Base-by-base conservation (phyloP, 2,113 vertebrate genomes). In the Rallus limicola region DNA sequence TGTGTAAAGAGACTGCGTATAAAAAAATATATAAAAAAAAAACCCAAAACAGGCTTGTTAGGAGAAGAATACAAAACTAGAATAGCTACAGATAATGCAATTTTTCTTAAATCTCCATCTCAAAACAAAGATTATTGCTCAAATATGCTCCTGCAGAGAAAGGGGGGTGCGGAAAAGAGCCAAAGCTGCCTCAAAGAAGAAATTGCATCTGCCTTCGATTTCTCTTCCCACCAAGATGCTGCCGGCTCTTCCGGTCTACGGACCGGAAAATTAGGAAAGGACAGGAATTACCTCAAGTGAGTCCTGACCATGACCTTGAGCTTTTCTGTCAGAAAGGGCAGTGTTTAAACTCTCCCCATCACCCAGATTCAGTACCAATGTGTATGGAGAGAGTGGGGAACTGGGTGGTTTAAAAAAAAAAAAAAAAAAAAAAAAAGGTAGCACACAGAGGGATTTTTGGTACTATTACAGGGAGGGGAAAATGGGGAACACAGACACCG, bases 21-120 rank as follows among this genome's bases (percentile, higher is more conserved):
- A 91, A 86, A 95, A 76, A 93, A 80, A 85, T 68, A 91, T 50
- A 91, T 64, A 87, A 68, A 70, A 76, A 70, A 76, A 46, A 64
- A 71, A 16, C 20, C 12, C 26, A 38, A 74, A 64, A 63, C 13
- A 68, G 62, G 62, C 33, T 60, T 18, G 52, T 79, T 44, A 44
- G 70, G 93, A 63, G 3, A 34, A 63, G 3, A 34, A 60, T 65
- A 84, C 55, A 91, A 74, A 75, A 71, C 33, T 52, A 62, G 28
- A 65, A 82, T 31, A 46, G 20, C 44, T 53, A 88, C 64, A 44
- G 65, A 75, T 58, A 74, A 48, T 17, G 71, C 5, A 3, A 4
- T 40, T 53, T 53, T 79, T 58, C 50, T 56, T 16, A 13, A 40
- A 38, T 40, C 40, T 65, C 52, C 6, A 2, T 50, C 33, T 58